phyloP scores from a whole-genome alignment of 2,888 invertebrate genomes.

The Lochmaea crataegi region DNA sequence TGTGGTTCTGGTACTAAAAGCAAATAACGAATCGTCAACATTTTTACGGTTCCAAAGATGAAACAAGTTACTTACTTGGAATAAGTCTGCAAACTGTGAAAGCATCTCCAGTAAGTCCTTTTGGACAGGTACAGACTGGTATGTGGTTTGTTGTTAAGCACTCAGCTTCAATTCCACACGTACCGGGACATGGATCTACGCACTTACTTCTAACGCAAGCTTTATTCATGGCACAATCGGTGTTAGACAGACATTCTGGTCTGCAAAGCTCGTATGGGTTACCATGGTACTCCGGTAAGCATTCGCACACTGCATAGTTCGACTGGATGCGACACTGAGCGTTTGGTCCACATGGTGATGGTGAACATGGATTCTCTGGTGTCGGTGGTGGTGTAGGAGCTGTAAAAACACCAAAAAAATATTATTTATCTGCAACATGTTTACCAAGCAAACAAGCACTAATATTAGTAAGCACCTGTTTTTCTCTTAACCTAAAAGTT shows the following conservation, averaged over 20 bases:
- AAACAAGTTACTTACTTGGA: constrained; percentile 55
- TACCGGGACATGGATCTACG: constrained; percentile 84
- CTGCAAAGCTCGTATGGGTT: constrained; percentile 82
- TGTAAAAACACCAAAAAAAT: constrained; percentile 47
- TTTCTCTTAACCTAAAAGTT: constrained; percentile 21
- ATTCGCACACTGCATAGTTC: constrained; percentile 78
- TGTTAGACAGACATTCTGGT: constrained; percentile 87
- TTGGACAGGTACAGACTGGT: constrained; percentile 72
- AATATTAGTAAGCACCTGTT: not conserved
- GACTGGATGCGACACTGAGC: constrained; percentile 81
- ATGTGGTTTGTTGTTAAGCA: constrained; percentile 79
- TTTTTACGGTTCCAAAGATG: not conserved
- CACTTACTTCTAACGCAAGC: constrained; percentile 88
- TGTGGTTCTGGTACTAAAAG: constrained; percentile 54
- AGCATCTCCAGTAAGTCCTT: constrained; percentile 68
- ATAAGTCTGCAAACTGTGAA: constrained; percentile 66
- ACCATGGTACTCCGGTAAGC: constrained; percentile 78
- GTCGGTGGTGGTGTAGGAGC: constrained; percentile 63
- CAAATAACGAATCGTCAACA: not conserved
- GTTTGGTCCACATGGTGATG: constrained; percentile 85
- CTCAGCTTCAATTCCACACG: constrained; percentile 86
- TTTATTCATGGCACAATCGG: constrained; percentile 84
- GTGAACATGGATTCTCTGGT: constrained; percentile 78
- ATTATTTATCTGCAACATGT: not conserved
- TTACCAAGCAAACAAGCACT: not conserved